Evolutionary conservation across 1,140 invertebrate species (phyloP).

Genomic region (Drosophila nigrodunni): DNA sequence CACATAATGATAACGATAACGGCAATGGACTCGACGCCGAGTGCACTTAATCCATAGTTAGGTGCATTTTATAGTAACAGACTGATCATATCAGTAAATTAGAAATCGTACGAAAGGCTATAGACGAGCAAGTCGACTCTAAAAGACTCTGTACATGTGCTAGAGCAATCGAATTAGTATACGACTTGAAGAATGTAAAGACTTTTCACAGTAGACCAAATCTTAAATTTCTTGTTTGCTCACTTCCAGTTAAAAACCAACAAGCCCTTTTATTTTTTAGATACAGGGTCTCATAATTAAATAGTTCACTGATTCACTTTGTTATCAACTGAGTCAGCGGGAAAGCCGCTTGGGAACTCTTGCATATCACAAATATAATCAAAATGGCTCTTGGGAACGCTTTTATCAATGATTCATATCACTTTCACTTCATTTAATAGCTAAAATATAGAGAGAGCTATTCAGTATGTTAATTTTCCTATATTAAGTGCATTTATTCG

Average conservation of each 20-base stretch:
- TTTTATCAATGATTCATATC: slow-evolving; percentile 2
- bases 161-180: too few relatives aligned
- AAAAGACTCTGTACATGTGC: too few relatives aligned
- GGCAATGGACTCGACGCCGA: not conserved
- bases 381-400: not conserved
- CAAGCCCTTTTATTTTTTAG: too few relatives aligned
- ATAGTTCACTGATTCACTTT: not conserved
- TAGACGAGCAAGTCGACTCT: too few relatives aligned
- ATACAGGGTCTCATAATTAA: not conserved
- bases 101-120: too few relatives aligned
- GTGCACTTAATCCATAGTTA: not conserved
- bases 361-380: not conserved
- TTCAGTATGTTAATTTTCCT: not conserved
- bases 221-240: too few relatives aligned
- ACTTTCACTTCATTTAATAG: not conserved
- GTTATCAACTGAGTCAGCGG: slow-evolving; percentile 7
- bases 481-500: not conserved
- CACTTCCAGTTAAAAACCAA: too few relatives aligned
- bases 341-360: not conserved
- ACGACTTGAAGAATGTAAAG: too few relatives aligned
- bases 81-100: not conserved
- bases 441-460: not conserved
- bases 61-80: slow-evolving; percentile 9
- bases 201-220: too few relatives aligned
- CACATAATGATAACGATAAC: slow-evolving; percentile 9